Base-by-base conservation (phyloP, 2,113 vertebrate genomes). In the Semnornis frantzii region DNA sequence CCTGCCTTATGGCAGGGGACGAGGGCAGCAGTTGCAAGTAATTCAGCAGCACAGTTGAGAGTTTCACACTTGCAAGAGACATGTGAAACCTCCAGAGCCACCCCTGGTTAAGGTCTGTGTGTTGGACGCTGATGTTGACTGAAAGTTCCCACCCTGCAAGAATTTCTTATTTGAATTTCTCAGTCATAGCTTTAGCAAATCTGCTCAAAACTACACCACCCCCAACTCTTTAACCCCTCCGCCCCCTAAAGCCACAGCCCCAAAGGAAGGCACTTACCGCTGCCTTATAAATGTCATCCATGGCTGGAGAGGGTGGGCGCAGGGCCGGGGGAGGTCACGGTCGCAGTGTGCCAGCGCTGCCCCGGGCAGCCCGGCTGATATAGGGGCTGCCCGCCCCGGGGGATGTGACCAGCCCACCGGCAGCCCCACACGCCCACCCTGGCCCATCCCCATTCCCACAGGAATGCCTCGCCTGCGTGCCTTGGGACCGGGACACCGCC, bases 211-310 rank as follows among this genome's bases (percentile, higher is more conserved):
- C 39, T 9, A 42, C 42, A 42, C 1, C 7, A 21, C 15, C 24
- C 2, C 0, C 7, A 66, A 1, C 6, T 13, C 54, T 55, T 28
- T 28, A 55, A 54, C 9, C 23, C 54, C 37, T 37, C 4, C 6
- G 27, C 2, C 30, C 9, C 59, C 54, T 21, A 6, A 1, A 63
- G 5, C 3, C 55, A 3, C 8, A 48, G 28, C 37, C 63, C 65
- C 70, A 1, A 8, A 50, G 33, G 37, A 69, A 77, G 71, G 10
- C 83, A 97, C 98, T 98, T 93, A 98, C 98, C 95, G 98, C 98
- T 85, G 98, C 98, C 88, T 98, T 98, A 68, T 98, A 98, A 85
- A 98, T 98, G 94, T 98, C 98, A 94, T 98, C 98, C 98, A 98
- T 98, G 96, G 89, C 94, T 18, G 79, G 24, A 71, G 80, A 79